phyloP scores from a whole-genome alignment of 2,113 vertebrate species.

The Verasper variegatus region DNA sequence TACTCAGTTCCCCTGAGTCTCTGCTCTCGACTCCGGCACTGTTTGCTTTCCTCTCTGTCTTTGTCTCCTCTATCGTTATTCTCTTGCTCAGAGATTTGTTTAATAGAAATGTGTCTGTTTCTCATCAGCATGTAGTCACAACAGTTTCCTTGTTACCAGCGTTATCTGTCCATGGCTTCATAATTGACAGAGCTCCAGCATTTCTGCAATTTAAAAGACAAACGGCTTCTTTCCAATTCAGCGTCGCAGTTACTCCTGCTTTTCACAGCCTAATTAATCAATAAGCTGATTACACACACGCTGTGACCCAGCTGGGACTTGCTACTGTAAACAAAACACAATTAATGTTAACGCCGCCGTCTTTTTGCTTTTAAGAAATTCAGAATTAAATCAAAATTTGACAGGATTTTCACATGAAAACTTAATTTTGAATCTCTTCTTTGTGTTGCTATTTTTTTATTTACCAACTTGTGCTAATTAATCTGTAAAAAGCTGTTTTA shows the following conservation, averaged over 20 bases:
- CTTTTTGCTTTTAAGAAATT: constrained; percentile 16
- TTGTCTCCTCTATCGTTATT: constrained; percentile 32
- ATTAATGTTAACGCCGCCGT: constrained; percentile 10
- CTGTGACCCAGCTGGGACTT: constrained; percentile 46
- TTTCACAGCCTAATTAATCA: constrained; percentile 55
- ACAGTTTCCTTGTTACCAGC: constrained; percentile 51
- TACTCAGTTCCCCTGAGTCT: constrained; percentile 71
- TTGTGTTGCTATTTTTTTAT: constrained; percentile 26
- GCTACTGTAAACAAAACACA: constrained; percentile 14
- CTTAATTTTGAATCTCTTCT: constrained; percentile 21
- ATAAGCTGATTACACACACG: constrained; percentile 50
- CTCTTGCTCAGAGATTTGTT: constrained; percentile 51
- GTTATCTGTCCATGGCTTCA: constrained; percentile 22
- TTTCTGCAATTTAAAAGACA: constrained; percentile 13
- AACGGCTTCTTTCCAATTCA: constrained; percentile 19
- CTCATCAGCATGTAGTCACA: constrained; percentile 71
- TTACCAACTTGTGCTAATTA: constrained; percentile 38
- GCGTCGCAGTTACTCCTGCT: constrained; percentile 2
- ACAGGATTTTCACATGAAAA: neutral
- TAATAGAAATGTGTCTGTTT: constrained; percentile 58
- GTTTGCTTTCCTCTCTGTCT: constrained; percentile 41
- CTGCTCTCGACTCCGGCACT: constrained; percentile 39
- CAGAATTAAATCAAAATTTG: constrained; percentile 8
- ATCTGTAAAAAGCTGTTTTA: constrained; percentile 37
- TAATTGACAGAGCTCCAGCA: constrained; percentile 47